Base-by-base conservation (phyloP, 2,113 vertebrate genomes). In the Hassar affinis region DNA sequence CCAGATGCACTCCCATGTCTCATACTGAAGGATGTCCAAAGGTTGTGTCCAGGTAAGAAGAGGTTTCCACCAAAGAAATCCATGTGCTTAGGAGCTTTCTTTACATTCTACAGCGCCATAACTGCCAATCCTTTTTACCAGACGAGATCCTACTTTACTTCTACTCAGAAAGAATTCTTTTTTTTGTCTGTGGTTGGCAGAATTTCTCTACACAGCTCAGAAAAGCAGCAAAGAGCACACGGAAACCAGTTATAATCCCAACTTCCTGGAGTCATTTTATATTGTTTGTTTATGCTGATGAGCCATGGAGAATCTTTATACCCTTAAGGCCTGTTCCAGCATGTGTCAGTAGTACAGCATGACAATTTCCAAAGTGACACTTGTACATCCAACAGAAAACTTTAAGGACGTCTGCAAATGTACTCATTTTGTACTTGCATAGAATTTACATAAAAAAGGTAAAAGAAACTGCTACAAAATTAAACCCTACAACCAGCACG, bases 391-490 rank as follows among this genome's bases (percentile, higher is more conserved):
- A 90, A 87, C 86, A 88, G 86, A 87, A 91, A 91, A 93, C 89
- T 91, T 90, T 22, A 92, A 88, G 72, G 84, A 93, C 90, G 91
- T 90, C 87, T 89, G 91, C 91, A 85, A 90, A 91, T 93, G 93
- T 84, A 84, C 88, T 91, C 89, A 88, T 90, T 93, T 92, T 93
- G 92, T 91, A 93, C 92, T 94, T 95, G 94, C 94, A 95, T 95
- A 95, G 94, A 92, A 94, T 93, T 94, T 93, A 93, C 89, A 93
- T 90, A 92, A 88, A 92, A n/a, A 90, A 90, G 38, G 87, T 91
- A 90, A 92, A 92, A 87, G 30, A 51, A 81, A 80, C 85, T 87
- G 78, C 38, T 79, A 86, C 84, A 79, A 87, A 49, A 86, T 71
- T 74, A 85, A 76, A 81, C 81, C 71, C 64, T 51, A 84, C 69